These are phyloP conservation scores for Channallabes apus DNA, from an alignment of 2,797 vertebrate genomes.

Conservation along the genomic window DNA sequence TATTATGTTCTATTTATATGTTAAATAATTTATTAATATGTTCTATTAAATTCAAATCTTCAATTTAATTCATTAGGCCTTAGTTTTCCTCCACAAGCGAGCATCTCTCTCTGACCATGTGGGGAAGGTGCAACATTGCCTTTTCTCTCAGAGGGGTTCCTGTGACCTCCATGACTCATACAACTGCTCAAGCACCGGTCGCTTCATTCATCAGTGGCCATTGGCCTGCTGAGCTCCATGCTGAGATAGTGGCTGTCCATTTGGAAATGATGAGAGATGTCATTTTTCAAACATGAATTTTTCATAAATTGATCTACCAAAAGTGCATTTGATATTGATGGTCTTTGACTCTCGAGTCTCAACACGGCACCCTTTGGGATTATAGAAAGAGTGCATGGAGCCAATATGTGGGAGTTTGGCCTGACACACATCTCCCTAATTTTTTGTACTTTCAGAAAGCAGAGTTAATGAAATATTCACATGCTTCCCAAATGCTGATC, in stretches of 20 bases:
- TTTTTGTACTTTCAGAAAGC: not conserved
- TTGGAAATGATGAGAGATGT: slow-evolving; percentile 5
- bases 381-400: not conserved
- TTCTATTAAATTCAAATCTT: not conserved
- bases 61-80: slow-evolving; percentile 1
- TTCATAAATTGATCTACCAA: not conserved
- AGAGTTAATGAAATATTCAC: not conserved
- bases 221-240: slow-evolving; percentile 65
- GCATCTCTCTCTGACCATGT: slow-evolving; percentile 62
- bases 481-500: too few relatives aligned
- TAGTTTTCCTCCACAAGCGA: slow-evolving; percentile 39
- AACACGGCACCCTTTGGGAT: not conserved
- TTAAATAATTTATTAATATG: too few relatives aligned
- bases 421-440: not conserved
- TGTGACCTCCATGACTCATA: slow-evolving; percentile 67
- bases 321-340: not conserved
- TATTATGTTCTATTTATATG: too few relatives aligned
- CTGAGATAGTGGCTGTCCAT: slow-evolving; percentile 60
- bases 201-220: slow-evolving; percentile 68
- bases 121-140: slow-evolving; percentile 67
- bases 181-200: slow-evolving; percentile 71
- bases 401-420: slow-evolving; percentile 6
- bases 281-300: slow-evolving; percentile 9
- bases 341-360: not conserved
- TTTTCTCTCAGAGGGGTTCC: slow-evolving; percentile 68